Evolutionary conservation across 2,113 vertebrate genomes (phyloP).

Genomic region (Typhlomys cinereus): DNA sequence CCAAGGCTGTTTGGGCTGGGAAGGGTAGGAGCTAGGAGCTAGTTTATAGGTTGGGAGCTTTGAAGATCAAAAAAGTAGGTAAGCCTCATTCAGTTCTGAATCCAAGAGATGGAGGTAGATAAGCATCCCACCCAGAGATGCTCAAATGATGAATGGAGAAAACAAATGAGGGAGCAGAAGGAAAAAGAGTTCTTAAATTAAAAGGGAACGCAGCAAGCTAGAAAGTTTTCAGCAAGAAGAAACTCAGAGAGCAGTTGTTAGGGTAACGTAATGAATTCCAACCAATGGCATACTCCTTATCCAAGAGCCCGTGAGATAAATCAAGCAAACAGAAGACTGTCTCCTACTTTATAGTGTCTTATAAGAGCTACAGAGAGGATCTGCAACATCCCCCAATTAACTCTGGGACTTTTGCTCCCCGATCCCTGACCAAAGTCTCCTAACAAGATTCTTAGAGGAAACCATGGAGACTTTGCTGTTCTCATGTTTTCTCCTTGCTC

Average conservation of each 20-base stretch:
- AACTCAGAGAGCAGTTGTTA: not conserved
- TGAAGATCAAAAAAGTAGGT: not conserved
- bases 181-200: not conserved
- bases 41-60: not conserved
- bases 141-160: not conserved
- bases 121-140: not conserved
- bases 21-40: not conserved
- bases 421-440: not conserved
- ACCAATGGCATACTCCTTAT: not conserved
- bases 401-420: not conserved
- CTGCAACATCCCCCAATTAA: not conserved
- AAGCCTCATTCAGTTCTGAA: not conserved
- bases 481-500: no score
- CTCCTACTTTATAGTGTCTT: not conserved
- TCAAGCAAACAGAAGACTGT: not conserved
- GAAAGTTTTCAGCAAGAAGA: conserved; percentile 20
- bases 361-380: not conserved
- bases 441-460: not conserved
- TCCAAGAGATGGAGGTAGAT: not conserved
- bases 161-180: accelerated
- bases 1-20: not conserved
- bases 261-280: not conserved
- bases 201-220: not conserved
- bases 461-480: no score
- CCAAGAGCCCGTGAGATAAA: not conserved